phyloP scores from a whole-genome alignment of 2,113 vertebrate genomes.

The Microcebus lehilahytsara region DNA sequence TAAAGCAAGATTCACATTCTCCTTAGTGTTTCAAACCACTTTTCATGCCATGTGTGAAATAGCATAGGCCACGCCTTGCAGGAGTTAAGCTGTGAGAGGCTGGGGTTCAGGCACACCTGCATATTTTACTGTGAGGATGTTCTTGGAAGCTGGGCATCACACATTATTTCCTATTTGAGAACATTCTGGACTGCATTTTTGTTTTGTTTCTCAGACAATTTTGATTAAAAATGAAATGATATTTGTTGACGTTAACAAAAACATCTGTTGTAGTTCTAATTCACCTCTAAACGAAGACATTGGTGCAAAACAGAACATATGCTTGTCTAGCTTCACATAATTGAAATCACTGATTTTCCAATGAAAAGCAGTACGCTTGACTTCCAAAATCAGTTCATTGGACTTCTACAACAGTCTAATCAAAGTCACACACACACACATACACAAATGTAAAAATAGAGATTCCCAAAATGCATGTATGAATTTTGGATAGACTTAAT shows the following conservation, averaged over 20 bases:
- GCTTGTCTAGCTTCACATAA: not conserved
- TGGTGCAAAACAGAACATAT: not conserved
- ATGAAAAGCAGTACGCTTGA: not conserved
- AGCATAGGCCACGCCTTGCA: not conserved
- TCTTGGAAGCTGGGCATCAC: not conserved
- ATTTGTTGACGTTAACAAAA: not conserved
- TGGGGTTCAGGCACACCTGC: not conserved
- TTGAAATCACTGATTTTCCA: not conserved
- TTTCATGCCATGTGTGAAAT: not conserved
- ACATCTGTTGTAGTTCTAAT: not conserved
- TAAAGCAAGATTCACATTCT: not conserved
- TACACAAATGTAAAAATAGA: not conserved
- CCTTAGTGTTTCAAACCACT: not conserved
- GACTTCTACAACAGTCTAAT: not conserved
- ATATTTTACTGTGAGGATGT: not conserved
- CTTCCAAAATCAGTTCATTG: not conserved
- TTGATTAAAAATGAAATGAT: slow-evolving; percentile 12
- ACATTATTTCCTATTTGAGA: not conserved
- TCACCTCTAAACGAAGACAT: not conserved
- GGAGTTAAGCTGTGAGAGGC: not conserved
- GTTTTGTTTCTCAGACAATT: not conserved
- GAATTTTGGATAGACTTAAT: not conserved
- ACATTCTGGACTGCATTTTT: not conserved
- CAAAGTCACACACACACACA: not conserved
- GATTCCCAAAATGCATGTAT: not conserved